Base-by-base conservation (phyloP, 2,113 vertebrate species). In the Macheiramphus alcinus region DNA sequence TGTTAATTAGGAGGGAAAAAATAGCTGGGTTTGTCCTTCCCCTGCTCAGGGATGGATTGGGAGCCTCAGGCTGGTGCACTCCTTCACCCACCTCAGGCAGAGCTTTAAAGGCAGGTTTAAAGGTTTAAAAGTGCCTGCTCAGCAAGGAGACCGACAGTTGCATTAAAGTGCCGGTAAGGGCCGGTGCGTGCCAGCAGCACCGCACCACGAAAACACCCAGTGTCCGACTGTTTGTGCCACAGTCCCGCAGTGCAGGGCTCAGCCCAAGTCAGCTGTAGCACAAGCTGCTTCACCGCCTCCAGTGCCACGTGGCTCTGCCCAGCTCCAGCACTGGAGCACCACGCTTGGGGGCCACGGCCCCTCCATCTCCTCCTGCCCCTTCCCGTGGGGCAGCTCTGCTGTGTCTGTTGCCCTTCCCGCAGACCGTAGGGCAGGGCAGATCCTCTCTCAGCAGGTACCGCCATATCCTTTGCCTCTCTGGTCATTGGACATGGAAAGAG, bases 221-320 rank as follows among this genome's bases (percentile, higher is more conserved):
- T 3, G 9, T 15, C 45, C 2, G 0, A 10, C 36, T 31, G 16
- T 5, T n/a, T 0, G 10, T 52, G 43, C 52, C n/a, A 5, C 42
- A 48, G 48, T n/a, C 36, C 42, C 6, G 0, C 3, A 1, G 40
- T 4, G 11, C 40, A 10, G 26, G 21, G 36, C 32, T 38, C 31
- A 32, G 50, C 58, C 31, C 40, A 13, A 11, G 29, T 2, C 67
- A 21, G 32, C 50, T 10, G 13, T 5, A 16, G 52, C 80, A 40
- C 1, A 3, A 11, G 18, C 32, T 5, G 45, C 38, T 25, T 31
- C 74, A 17, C 67, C 34, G 2, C 52, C 45, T 14, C 58, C 74
- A 29, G 27, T 9, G 0, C 50, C 14, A 0, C 6, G 1, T 2
- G 12, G 25, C 61, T 31, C 16, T 36, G 68, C 36, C 26, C 1